A percentile compares a stretch with the other conserved stretches of the same genome.
phyloP scores from a whole-genome alignment of 2,888 invertebrate genomes.

The Amiota mariae region DNA sequence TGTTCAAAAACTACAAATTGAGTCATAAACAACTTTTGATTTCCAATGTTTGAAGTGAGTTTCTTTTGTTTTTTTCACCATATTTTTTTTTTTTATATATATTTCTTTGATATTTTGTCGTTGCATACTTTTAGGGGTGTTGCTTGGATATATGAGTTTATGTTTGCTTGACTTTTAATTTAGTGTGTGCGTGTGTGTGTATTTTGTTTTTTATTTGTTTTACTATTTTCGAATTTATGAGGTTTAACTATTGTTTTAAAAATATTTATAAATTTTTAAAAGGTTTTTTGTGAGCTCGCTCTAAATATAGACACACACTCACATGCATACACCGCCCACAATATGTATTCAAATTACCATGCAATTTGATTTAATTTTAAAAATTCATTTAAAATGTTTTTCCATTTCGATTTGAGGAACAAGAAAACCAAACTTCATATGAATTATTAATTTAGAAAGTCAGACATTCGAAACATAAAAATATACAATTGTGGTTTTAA shows the following conservation, averaged over 20 bases:
- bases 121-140: conserved; percentile 50
- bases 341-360: neutral
- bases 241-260: neutral
- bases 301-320: neutral
- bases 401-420: conserved; percentile 7
- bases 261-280: too few relatives aligned
- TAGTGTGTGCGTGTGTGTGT: neutral
- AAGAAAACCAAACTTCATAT: conserved; percentile 9
- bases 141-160: conserved; percentile 35
- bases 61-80: conserved; percentile 28
- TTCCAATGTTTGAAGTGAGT: conserved; percentile 52
- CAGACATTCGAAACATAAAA: neutral
- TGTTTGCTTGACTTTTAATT: conserved; percentile 6
- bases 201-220: neutral
- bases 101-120: conserved; percentile 23
- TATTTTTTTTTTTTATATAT: neutral
- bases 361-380: neutral
- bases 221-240: neutral
- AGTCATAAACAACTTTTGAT: conserved; percentile 68
- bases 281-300: too few relatives aligned
- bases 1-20: conserved; percentile 68
- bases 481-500: conserved; percentile 19
- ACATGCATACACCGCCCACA: neutral
- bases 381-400: conserved; percentile 20
- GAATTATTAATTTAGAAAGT: conserved; percentile 9